phyloP scores from a whole-genome alignment of 1,140 invertebrate species.

The Trissolcus basalis region DNA sequence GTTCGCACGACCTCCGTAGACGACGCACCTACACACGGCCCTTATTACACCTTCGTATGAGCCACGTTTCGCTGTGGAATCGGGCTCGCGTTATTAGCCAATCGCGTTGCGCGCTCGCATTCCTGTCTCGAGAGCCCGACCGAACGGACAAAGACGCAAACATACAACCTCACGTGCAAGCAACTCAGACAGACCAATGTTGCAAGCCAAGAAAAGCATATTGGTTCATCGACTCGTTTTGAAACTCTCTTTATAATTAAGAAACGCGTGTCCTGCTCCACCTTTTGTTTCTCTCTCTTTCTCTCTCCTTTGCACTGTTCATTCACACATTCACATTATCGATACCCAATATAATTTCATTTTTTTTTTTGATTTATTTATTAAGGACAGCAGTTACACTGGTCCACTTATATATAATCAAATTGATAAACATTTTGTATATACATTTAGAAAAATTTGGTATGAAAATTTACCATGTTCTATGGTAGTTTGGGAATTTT shows the following conservation, averaged over 20 bases:
- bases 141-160: conserved; percentile 32
- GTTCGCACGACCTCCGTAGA: conserved; percentile 54
- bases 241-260: conserved; percentile 72
- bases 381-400: no score
- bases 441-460: no score
- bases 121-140: conserved; percentile 60
- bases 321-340: neutral
- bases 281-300: conserved; percentile 27
- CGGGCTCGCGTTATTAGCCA: conserved; percentile 64
- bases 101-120: conserved; percentile 70
- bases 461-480: no score
- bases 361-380: no score
- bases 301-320: neutral
- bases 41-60: conserved; percentile 53
- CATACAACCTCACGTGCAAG: conserved; percentile 7
- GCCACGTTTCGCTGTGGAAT: conserved; percentile 54
- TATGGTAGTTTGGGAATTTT: no score
- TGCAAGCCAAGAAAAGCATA: conserved; percentile 72
- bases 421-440: no score
- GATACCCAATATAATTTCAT: neutral
- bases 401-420: no score
- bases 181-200: conserved; percentile 59
- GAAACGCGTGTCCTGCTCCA: conserved; percentile 62
- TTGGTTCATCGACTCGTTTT: conserved; percentile 74
- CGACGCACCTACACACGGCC: conserved; percentile 59